Conservation (phyloP, 2,113 vertebrate species). For the Megaleporinus macrocephalus region DNA sequence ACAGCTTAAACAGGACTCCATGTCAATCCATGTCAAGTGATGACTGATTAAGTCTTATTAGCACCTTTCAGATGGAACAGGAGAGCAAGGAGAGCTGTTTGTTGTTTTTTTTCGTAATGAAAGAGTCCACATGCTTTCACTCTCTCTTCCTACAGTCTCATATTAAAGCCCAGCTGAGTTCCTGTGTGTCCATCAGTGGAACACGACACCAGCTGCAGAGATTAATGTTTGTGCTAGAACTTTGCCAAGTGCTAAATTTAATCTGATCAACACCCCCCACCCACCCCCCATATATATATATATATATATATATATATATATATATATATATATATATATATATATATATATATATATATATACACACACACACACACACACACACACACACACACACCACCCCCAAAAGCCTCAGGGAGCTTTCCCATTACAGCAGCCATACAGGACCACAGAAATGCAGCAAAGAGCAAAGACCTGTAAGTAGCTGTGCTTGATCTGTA, state of each 20-base stretch:
- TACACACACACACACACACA: no score
- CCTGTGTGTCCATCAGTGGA: constrained; percentile 57
- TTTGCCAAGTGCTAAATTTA: constrained; percentile 63
- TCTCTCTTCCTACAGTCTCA: constrained; percentile 19
- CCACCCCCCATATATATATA: no score
- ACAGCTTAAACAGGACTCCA: background rate
- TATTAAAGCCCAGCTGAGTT: background rate
- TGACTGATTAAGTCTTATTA: background rate
- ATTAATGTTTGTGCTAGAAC: constrained; percentile 44
- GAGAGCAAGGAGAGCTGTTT: background rate
- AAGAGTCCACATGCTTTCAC: background rate
- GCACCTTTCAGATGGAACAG: background rate
- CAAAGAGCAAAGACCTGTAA: background rate
- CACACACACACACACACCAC: no score
- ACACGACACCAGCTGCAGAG: constrained; percentile 59
- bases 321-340: no score
- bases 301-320: no score
- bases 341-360: no score
- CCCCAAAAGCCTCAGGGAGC: background rate
- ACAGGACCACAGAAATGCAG: background rate
- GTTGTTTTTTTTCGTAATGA: background rate
- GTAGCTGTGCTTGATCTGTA: background rate
- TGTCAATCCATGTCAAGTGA: background rate
- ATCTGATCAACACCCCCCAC: constrained; percentile 48
- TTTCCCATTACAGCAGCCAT: background rate